Evolutionary conservation across 64 coral and sea anemone genomes (phyloP), one percentile per base, ranked within the genome.

Genomic region (Porites lutea): DNA sequence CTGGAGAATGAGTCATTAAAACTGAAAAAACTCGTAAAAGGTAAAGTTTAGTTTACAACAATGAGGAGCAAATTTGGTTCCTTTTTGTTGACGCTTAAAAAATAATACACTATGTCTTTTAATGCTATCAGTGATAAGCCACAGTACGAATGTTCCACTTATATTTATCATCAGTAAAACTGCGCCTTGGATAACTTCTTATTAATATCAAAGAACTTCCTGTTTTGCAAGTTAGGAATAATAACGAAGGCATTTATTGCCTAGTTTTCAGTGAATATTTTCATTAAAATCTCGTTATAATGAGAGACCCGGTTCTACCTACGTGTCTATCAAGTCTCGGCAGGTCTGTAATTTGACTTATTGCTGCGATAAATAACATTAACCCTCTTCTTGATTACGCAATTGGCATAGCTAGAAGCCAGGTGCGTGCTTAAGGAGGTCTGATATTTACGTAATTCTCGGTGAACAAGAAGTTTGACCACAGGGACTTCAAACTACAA

Each of bases 321-420:
- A 62, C 44, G 15, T 65, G 14, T 50, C 45, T 19, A 83, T 66
- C 63, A 67, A 66, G 6, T 83, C 15, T 48, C n/a, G n/a, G n/a
- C 54, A 4, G 11, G 58, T 46, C 13, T 67, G 80, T 83, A 65
- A 83, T 67, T 83, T 83, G 80, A 83, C 44, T 65, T 83, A 65
- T 49, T 66, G 61, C 46, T 16, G 44, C 6, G 80, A 83, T 83
- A 83, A 83, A 67, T 48, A 51, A 44, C 50, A 61, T 83, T 66
- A 66, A 50, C 80, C 80, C 8, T 15, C 48, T 8, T 19, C 27
- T 22, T 66, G 60, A 83, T 67, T 83, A 83, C 60, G 46, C 61
- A 61, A 83, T 67, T 59, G 67, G 60, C 8, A 66, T 18, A 50
- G 8, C 46, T 47, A 50, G 57, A 67, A 37, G 60, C 80, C 80